Conservation (phyloP, 2,888 invertebrate genomes). For the Andrena marginata region DNA sequence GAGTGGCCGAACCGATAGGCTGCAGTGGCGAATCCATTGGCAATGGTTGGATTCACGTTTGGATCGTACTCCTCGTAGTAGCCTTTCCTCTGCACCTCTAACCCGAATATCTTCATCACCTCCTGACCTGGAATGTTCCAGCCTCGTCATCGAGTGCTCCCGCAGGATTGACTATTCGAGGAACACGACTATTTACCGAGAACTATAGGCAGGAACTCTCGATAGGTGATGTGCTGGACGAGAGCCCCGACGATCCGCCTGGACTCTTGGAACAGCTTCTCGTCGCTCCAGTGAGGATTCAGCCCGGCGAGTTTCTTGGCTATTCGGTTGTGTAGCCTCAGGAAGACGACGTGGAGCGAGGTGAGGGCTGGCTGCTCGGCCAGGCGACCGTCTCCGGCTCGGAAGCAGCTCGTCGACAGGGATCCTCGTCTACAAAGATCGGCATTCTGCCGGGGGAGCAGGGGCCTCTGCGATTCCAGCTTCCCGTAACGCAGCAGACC, state of each 20-base stretch:
- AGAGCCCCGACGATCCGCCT: slow-evolving; percentile 93
- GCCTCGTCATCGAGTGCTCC: neutral
- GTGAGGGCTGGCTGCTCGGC: slow-evolving; percentile 93
- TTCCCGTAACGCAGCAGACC: slow-evolving; percentile 87
- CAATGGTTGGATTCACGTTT: slow-evolving; percentile 90
- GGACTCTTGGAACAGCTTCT: slow-evolving; percentile 94
- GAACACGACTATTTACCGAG: slow-evolving; percentile 86
- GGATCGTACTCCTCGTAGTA: slow-evolving; percentile 90
- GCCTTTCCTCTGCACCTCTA: slow-evolving; percentile 89
- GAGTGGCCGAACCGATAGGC: slow-evolving; percentile 96
- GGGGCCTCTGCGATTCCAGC: slow-evolving; percentile 87
- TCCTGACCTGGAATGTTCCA: slow-evolving; percentile 87
- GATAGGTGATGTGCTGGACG: slow-evolving; percentile 93
- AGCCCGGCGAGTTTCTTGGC: slow-evolving; percentile 90
- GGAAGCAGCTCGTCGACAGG: slow-evolving; percentile 91
- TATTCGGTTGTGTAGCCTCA: slow-evolving; percentile 91
- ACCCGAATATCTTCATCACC: slow-evolving; percentile 91
- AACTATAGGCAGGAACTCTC: slow-evolving; percentile 93
- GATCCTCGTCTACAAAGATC: slow-evolving; percentile 91
- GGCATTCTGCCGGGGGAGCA: slow-evolving; percentile 87
- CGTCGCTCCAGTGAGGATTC: slow-evolving; percentile 96
- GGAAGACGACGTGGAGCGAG: slow-evolving; percentile 91
- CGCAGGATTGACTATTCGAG: too few relatives aligned
- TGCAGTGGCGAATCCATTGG: slow-evolving; percentile 92
- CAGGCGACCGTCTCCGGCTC: slow-evolving; percentile 92